Evolutionary conservation across 2,113 vertebrate genomes (phyloP), one percentile per base, ranked within the genome.

Genomic region (Gopherus evgoodei): DNA sequence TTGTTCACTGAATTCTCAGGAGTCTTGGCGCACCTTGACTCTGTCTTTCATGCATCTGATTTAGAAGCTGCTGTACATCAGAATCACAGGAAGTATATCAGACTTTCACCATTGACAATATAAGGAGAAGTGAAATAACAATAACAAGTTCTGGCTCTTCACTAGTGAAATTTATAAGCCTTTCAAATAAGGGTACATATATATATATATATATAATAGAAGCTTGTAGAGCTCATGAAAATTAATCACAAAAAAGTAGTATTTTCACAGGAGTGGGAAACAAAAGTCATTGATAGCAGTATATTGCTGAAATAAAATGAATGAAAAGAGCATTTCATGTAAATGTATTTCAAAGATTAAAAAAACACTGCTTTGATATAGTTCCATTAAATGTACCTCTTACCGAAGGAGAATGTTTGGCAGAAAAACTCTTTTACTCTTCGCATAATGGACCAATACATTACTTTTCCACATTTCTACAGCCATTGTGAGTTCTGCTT

Each of bases 51-150:
- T 81, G 22, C 81, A 62, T 83, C 22, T 81, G 85, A 57, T 78
- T 93, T n/a, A 35, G 90, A 31, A 78, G 29, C 88, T 72, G 82
- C 90, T 87, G 47, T 3, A 4, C 81, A 69, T 91, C 89, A 93
- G 93, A 72, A 75, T 0, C 62, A 89, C 44, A 80, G 83, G 44
- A 82, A 69, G 50, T 79, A 29, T 53, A 8, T 49, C 62, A 49
- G 10, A 47, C 81, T 95, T 94, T 92, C 95, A 93, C 88, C 94
- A n/a, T 11, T 2, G 4, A 0, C 85, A 88, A 17, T 24, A 1
- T 29, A 42, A 94, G 90, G 47, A 91, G 91, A 93, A 86, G 89
- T 93, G 95, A 89, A 90, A 81, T 11, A 89, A 57, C 59, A 72
- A 31, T 42, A 90, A 90, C 83, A 86, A 0, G 0, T 11, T 76